Conservation (phyloP, 2,797 vertebrate species). For the Vireo griseus region DNA sequence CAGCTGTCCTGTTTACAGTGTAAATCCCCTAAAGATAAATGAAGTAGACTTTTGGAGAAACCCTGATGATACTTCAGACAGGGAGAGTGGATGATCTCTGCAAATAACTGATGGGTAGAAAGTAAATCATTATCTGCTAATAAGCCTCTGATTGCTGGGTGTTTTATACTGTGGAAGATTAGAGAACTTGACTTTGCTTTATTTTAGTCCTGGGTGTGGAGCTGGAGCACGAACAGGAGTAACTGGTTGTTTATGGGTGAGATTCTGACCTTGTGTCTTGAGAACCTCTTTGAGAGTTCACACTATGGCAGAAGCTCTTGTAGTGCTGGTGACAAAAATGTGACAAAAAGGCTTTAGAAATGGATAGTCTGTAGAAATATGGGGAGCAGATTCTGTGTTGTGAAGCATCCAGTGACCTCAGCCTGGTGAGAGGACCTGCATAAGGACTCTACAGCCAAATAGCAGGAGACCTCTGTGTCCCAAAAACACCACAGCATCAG, state of each 20-base stretch:
- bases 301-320: neutral
- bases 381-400: neutral
- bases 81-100: slow-evolving; percentile 51
- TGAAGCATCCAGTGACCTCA: neutral
- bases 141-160: slow-evolving; percentile 31
- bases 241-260: neutral
- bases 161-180: neutral
- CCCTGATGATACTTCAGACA: slow-evolving; percentile 66
- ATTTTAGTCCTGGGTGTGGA: neutral
- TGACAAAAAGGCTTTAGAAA: neutral
- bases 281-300: neutral
- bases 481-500: neutral
- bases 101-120: slow-evolving; percentile 63
- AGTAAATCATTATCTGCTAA: slow-evolving; percentile 61
- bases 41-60: slow-evolving; percentile 72
- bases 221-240: neutral
- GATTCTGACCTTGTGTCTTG: neutral
- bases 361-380: fast-evolving
- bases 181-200: neutral
- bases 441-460: neutral
- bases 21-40: slow-evolving; percentile 79
- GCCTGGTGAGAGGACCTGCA: fast-evolving
- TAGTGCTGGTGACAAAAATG: neutral
- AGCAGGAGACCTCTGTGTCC: neutral
- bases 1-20: slow-evolving; percentile 79